Evolutionary conservation across 2,888 invertebrate species (phyloP).

Genomic region (Macrophya annulata): DNA sequence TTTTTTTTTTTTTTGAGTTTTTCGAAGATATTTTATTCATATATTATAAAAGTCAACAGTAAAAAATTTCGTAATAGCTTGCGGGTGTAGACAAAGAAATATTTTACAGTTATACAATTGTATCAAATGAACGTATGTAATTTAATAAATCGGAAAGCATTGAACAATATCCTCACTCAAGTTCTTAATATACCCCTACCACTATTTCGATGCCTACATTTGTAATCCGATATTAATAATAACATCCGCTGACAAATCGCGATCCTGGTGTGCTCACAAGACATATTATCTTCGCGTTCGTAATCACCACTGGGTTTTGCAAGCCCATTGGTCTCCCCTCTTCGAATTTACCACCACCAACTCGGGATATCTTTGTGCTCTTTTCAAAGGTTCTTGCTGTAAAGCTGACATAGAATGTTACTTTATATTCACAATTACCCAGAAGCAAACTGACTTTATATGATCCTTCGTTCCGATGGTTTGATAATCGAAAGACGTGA

Average conservation of each 20-base stretch:
- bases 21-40: neutral
- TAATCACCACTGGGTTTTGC: neutral
- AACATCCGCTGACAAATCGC: neutral
- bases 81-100: neutral
- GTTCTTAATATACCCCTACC: neutral
- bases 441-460: neutral
- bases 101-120: neutral
- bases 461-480: neutral
- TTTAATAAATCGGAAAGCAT: neutral
- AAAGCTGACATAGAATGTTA: neutral
- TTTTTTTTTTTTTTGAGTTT: too few relatives aligned
- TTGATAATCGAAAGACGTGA: neutral
- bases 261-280: neutral
- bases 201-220: neutral
- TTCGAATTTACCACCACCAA: neutral
- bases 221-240: neutral
- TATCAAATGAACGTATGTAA: neutral
- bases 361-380: neutral
- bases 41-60: neutral
- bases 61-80: neutral
- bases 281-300: neutral
- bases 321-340: neutral
- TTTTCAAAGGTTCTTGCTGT: neutral
- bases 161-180: neutral
- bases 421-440: neutral